Percentiles rank a stretch among this genome's conserved stretches.
phyloP scores from a whole-genome alignment of 1,140 invertebrate species.

The Drosophila quadrilineata region DNA sequence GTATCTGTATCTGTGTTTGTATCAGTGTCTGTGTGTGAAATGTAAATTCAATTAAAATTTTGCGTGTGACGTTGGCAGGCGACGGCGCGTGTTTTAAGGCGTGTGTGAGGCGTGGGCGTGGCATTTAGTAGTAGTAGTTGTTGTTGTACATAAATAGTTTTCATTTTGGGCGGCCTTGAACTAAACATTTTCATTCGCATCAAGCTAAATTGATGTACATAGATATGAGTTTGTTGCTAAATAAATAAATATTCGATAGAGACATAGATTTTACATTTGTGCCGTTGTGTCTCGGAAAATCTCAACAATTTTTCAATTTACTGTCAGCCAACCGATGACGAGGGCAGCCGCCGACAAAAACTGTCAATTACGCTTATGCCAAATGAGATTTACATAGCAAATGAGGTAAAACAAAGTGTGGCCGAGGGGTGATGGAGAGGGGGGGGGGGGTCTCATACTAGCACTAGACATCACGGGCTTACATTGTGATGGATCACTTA shows the following conservation, averaged over 20 bases:
- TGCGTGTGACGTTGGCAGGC: conserved; percentile 57
- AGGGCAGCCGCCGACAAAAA: conserved; percentile 32
- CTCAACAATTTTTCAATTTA: conserved; percentile 74
- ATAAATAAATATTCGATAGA: conserved; percentile 2
- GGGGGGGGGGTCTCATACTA: not conserved
- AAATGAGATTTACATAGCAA: conserved; percentile 37
- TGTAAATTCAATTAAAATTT: conserved; percentile 78
- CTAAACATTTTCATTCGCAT: conserved; percentile 55
- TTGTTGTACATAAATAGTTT: conserved; percentile 16
- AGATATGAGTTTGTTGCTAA: not conserved
- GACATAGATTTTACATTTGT: conserved; percentile 30
- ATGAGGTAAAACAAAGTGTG: conserved; percentile 10
- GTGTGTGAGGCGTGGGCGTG: not conserved
- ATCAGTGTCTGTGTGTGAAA: conserved; percentile 31
- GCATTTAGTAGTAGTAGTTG: conserved; percentile 28
- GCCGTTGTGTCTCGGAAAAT: conserved; percentile 34
- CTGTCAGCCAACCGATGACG: conserved; percentile 52
- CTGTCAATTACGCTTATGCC: conserved; percentile 67
- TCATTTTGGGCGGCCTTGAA: conserved; percentile 54
- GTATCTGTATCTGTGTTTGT: not conserved
- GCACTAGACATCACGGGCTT: conserved; percentile 20
- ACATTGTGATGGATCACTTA: conserved; percentile 34
- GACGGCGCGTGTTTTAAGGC: conserved; percentile 36
- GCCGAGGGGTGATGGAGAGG: conserved; percentile 3
- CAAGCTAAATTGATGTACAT: conserved; percentile 43